These are phyloP conservation scores for Sebastiscus tertius DNA, from an alignment of 2,797 vertebrate genomes.

Conservation along the genomic window DNA sequence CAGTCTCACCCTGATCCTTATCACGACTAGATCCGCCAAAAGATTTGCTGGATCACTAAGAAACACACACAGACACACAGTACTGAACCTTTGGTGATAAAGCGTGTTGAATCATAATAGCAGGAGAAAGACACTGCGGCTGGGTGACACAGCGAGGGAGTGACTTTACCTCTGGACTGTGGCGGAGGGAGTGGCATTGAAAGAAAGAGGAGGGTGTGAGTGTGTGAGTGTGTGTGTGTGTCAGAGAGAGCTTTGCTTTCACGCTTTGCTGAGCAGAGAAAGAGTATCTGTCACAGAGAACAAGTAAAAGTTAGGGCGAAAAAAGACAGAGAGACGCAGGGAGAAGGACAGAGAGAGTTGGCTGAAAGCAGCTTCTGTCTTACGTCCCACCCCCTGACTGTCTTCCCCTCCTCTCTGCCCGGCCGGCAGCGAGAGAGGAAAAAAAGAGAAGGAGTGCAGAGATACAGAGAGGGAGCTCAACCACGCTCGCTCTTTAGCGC, in stretches of 20 bases:
- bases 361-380: constrained; percentile 74
- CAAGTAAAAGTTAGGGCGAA: constrained; percentile 55
- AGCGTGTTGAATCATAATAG: constrained; percentile 25
- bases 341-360: constrained; percentile 56
- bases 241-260: constrained; percentile 54
- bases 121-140: constrained; percentile 31
- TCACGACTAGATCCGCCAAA: background rate
- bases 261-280: constrained; percentile 57
- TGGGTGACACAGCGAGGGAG: constrained; percentile 50
- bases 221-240: constrained; percentile 29
- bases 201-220: constrained; percentile 56
- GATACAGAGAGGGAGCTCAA: constrained; percentile 51
- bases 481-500: constrained; percentile 65
- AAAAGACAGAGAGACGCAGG: constrained; percentile 42
- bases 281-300: constrained; percentile 65
- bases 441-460: constrained; percentile 62
- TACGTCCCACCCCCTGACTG: constrained; percentile 72
- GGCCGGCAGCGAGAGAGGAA: constrained; percentile 43
- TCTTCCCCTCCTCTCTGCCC: constrained; percentile 69
- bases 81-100: constrained; percentile 7
- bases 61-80: constrained; percentile 5
- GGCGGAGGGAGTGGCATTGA: constrained; percentile 68
- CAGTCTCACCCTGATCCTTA: constrained; percentile 11
- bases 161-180: constrained; percentile 77
- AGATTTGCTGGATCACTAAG: constrained; percentile 4